Evolutionary conservation across 2,888 invertebrate genomes (phyloP), one percentile per base, ranked within the genome.

Genomic region (Pseudococcus longispinus): DNA sequence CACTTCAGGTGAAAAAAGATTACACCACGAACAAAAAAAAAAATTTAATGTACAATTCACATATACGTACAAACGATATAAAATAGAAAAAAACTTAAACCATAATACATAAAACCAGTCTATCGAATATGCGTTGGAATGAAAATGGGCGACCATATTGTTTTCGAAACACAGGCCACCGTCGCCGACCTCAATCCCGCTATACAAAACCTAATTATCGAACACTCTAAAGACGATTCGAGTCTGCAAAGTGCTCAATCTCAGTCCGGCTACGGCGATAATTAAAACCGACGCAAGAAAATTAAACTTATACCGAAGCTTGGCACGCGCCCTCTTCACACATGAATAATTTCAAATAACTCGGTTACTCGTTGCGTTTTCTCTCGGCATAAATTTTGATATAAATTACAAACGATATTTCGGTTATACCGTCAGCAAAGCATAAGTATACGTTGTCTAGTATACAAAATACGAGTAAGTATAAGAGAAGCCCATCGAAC

Each of bases 1-100:
- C 37, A n/a, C n/a, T 18, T 29, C 29, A 23, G 23, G 46, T 18
- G 9, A 42, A 82, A n/a, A 46, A 20, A 83, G 46, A 83, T 6
- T n/a, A 51, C 18, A 51, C n/a, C 51, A 51, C 18, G 4, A 83
- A 46, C 44, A 83, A 83, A 83, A 83, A 83, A 44, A 44, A 51
- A 44, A 51, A n/a, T 46, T 46, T 51, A 83, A 83, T 51, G 18
- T 83, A 74, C 74, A 74, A 74, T 83, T 44, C 37, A 83, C 44
- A 83, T 44, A 83, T 46, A n/a, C n/a, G n/a, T n/a, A 82, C n/a
- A 83, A 83, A 83, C 46, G 46, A 26, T 83, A 83, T 4, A 83
- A 32, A 83, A 44, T 37, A 32, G n/a, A 51, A 51, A 51, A 51
- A 51, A 51, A 51, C 3, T n/a, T 51, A n/a, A n/a, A 74, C 74